Base-by-base conservation (phyloP, 2,888 invertebrate genomes). In the Abscondita cerata region DNA sequence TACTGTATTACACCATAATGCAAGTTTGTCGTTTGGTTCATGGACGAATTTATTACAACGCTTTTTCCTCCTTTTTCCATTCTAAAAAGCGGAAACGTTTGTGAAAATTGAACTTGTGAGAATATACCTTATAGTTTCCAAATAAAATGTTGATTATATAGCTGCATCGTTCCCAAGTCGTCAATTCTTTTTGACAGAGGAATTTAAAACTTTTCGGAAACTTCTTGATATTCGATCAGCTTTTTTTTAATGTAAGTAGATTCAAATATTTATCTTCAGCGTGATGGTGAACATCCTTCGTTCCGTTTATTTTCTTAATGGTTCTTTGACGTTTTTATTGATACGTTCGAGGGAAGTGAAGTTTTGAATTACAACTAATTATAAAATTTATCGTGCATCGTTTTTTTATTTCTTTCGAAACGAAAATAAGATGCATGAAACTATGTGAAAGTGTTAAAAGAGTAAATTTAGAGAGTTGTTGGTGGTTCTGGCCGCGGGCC, bases 401-500 rank as follows among this genome's bases (percentile, higher is more conserved):
- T 25, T 25, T 25, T 25, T 25, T 25, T 25, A 25, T 36, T 36
- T 2, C 2, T n/a, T 36, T 12, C 2, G 36, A 47, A 25, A 16
- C 8, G 4, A 53, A 44, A 25, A 31, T 53, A 53, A 38, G 48
- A 38, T 46, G 47, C 34, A 58, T 31, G 46, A 58, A 59, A 50
- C 50, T 38, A 48, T 52, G 44, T 51, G 41, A 62, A 62, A 62
- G 56, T 59, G 62, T 58, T 57, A 58, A 62, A 57, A 53, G 62
- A 58, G 62, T 62, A 58, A 62, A 62, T 62, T 62, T 58, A 50
- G 60, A 47, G 62, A 63, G 62, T 52, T 48, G 50, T 38, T 36
- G 62, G 55, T 51, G 59, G 52, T 62, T 62, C 56, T 66, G 66
- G 66, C 66, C 58, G 50, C 41, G 51, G 63, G 66, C 66, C 66